Conservation (phyloP, 2,113 vertebrate species). For the Tupaia chinensis region DNA sequence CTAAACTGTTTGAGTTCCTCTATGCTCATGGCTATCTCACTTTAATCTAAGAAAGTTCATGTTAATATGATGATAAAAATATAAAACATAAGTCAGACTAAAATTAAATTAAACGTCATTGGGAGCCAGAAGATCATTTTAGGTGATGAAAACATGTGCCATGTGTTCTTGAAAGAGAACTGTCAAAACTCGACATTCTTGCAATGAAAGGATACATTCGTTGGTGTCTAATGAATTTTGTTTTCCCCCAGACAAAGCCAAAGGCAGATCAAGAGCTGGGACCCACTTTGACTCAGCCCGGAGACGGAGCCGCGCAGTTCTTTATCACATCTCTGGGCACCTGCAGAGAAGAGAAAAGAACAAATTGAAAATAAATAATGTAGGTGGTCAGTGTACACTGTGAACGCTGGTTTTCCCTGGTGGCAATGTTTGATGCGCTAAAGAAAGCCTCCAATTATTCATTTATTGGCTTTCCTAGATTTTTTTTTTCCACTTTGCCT, state of each 20-base stretch:
- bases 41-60: background rate
- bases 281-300: slow-evolving; percentile 93
- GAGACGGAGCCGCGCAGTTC: slow-evolving; percentile 93
- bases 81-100: background rate
- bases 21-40: background rate
- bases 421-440: slow-evolving; percentile 21
- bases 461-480: slow-evolving; percentile 56
- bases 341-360: slow-evolving; percentile 96
- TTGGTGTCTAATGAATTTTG: slow-evolving; percentile 75
- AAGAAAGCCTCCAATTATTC: slow-evolving; percentile 55
- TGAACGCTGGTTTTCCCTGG: background rate
- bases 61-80: background rate
- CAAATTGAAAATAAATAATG: slow-evolving; percentile 99
- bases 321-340: slow-evolving; percentile 98
- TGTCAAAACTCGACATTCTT: background rate
- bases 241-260: slow-evolving; percentile 91
- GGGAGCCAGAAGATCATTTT: background rate
- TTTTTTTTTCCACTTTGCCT: slow-evolving; percentile 42
- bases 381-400: slow-evolving; percentile 82
- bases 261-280: slow-evolving; percentile 92
- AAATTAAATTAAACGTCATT: background rate
- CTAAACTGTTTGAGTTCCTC: background rate
- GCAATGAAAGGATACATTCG: slow-evolving; percentile 38
- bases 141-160: background rate
- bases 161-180: background rate